A percentile compares a stretch with the other conserved stretches of the same genome.
These are phyloP conservation scores for Callosobruchus maculatus DNA, from an alignment of 2,888 invertebrate genomes.

Conservation along the genomic window DNA sequence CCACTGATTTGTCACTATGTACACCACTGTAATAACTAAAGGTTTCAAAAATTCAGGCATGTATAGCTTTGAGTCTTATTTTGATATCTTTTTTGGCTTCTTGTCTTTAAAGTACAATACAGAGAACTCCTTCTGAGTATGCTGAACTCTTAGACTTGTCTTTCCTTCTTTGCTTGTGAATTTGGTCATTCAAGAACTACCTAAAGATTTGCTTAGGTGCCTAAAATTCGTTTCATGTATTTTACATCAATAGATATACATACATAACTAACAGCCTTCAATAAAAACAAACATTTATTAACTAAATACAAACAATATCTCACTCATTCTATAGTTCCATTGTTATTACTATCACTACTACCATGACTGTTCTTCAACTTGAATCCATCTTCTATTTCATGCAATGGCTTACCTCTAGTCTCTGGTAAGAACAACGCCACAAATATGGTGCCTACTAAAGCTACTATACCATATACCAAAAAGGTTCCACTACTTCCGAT, in stretches of 20 bases:
- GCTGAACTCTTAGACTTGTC: too few relatives aligned
- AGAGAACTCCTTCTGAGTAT: slow-evolving; percentile 53
- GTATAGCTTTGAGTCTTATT: slow-evolving; percentile 40
- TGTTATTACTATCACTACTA: not conserved
- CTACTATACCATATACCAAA: slow-evolving; percentile 58
- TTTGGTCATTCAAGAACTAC: too few relatives aligned
- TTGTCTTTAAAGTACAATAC: slow-evolving; percentile 51
- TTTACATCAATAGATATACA: too few relatives aligned
- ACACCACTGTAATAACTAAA: slow-evolving; percentile 58
- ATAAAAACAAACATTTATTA: too few relatives aligned
- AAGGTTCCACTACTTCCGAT: slow-evolving; percentile 60
- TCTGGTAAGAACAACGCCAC: slow-evolving; percentile 63
- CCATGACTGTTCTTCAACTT: slow-evolving; percentile 18
- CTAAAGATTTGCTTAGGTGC: too few relatives aligned
- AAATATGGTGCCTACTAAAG: slow-evolving; percentile 57
- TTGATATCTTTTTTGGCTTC: slow-evolving; percentile 3
- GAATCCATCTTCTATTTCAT: slow-evolving; percentile 64
- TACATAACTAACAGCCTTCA: not conserved
- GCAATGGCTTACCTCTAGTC: slow-evolving; percentile 64
- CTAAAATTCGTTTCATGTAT: too few relatives aligned
- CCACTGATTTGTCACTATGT: slow-evolving; percentile 66
- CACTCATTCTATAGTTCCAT: not conserved
- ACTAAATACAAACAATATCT: too few relatives aligned
- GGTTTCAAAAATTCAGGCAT: slow-evolving; percentile 58
- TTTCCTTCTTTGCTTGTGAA: too few relatives aligned